phyloP scores from a whole-genome alignment of 2,888 invertebrate genomes.

The Galeruca laticollis region DNA sequence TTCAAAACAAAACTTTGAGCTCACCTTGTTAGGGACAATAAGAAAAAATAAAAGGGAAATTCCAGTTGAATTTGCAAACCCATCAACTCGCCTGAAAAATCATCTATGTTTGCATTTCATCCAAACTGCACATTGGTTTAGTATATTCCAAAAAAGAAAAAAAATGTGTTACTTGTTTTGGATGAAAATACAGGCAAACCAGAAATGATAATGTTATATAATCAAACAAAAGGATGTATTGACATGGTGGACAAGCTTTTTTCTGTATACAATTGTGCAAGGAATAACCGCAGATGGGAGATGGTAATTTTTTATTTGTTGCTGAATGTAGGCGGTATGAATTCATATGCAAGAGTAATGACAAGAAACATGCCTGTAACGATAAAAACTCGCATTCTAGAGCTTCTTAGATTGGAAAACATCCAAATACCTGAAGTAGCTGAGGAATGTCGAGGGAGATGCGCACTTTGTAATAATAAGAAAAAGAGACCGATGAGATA shows the following conservation, averaged over 20 bases:
- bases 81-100: slow-evolving; percentile 22
- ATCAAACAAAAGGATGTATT: too few species aligned
- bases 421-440: slow-evolving; percentile 22
- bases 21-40: too few species aligned
- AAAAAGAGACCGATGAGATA: too few species aligned
- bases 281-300: too few species aligned
- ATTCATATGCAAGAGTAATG: slow-evolving; percentile 6
- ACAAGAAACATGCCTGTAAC: slow-evolving; percentile 15
- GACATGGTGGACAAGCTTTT: too few species aligned
- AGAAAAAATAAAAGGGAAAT: too few species aligned
- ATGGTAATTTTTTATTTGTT: too few species aligned
- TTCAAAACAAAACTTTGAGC: too few species aligned
- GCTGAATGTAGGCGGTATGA: slow-evolving; percentile 3
- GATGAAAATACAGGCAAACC: slow-evolving; percentile 19
- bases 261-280: too few species aligned
- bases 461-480: slow-evolving; percentile 16
- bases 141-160: slow-evolving; percentile 37
- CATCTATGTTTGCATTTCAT: slow-evolving; percentile 37
- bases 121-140: slow-evolving; percentile 28
- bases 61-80: too few species aligned
- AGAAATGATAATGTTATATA: too few species aligned
- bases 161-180: slow-evolving; percentile 31
- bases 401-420: too few species aligned
- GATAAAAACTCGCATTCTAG: not conserved
- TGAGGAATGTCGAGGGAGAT: slow-evolving; percentile 32